Percentiles rank a stretch among this genome's conserved stretches.
phyloP scores from a whole-genome alignment of 2,888 invertebrate genomes.

The Criorhina ranunculi region DNA sequence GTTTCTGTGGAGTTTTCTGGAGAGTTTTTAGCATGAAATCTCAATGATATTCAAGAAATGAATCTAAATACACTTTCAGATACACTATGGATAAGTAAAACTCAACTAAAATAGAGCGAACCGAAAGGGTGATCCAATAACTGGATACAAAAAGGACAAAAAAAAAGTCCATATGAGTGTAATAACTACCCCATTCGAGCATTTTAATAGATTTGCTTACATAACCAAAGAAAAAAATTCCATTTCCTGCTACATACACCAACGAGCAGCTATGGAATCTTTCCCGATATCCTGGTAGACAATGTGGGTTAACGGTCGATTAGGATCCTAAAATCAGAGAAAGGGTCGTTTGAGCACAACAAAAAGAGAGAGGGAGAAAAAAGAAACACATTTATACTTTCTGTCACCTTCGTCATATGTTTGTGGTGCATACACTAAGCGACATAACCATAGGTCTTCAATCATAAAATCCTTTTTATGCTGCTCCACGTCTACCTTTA shows the following conservation, averaged over 20 bases:
- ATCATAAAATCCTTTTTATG: no score
- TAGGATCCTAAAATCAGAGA: constrained; percentile 42
- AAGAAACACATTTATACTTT: not conserved
- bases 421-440: not conserved
- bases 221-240: constrained; percentile 34
- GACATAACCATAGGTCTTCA: not conserved
- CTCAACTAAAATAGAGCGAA: not conserved
- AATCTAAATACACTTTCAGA: no score
- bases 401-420: constrained; percentile 4
- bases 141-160: not conserved
- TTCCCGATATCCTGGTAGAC: constrained; percentile 31
- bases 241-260: constrained; percentile 39
- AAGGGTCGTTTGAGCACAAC: constrained; percentile 10
- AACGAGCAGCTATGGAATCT: constrained; percentile 18
- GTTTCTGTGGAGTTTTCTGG: no score
- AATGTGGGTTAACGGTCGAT: constrained; percentile 49
- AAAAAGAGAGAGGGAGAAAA: not conserved
- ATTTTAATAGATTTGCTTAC: constrained; percentile 37
- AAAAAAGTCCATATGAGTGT: not conserved
- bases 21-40: no score
- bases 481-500: no score
- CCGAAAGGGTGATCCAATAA: not conserved
- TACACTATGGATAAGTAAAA: no score
- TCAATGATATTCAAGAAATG: no score
- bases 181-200: constrained; percentile 10